A percentile compares a stretch with the other conserved stretches of the same genome.
Conservation (phyloP, 2,888 invertebrate species). For the Hermodice carunculata region DNA sequence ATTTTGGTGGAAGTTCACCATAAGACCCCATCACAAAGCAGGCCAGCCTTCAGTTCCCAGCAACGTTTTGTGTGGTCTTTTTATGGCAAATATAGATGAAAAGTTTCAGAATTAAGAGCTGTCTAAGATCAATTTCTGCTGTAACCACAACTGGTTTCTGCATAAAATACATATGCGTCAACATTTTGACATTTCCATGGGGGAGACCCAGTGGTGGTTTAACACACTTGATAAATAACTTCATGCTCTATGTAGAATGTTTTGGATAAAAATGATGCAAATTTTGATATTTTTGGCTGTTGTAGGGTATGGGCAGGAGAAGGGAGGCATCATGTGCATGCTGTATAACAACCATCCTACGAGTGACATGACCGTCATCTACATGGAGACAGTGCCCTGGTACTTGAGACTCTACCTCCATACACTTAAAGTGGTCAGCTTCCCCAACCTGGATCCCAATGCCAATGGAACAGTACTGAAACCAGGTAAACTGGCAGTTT, state of each 20-base stretch:
- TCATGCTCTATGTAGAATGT: neutral
- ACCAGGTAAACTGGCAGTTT: too few relatives aligned
- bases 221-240: too few relatives aligned
- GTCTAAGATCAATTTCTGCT: neutral
- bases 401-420: constrained; percentile 83
- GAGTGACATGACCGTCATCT: constrained; percentile 78
- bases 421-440: constrained; percentile 79
- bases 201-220: too few relatives aligned
- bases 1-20: too few relatives aligned
- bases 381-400: constrained; percentile 86
- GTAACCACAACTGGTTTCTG: constrained; percentile 11
- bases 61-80: too few relatives aligned
- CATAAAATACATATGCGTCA: too few relatives aligned
- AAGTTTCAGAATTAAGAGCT: too few relatives aligned
- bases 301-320: constrained; percentile 89
- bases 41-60: too few relatives aligned
- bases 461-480: constrained; percentile 13
- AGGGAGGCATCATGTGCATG: constrained; percentile 89
- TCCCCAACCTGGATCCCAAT: neutral
- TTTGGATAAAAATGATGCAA: neutral
- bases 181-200: too few relatives aligned
- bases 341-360: constrained; percentile 81
- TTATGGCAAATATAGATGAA: too few relatives aligned
- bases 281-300: constrained; percentile 5
- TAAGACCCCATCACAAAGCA: too few relatives aligned